phyloP scores from a whole-genome alignment of 2,888 invertebrate genomes.

The Nymphalis urticae region DNA sequence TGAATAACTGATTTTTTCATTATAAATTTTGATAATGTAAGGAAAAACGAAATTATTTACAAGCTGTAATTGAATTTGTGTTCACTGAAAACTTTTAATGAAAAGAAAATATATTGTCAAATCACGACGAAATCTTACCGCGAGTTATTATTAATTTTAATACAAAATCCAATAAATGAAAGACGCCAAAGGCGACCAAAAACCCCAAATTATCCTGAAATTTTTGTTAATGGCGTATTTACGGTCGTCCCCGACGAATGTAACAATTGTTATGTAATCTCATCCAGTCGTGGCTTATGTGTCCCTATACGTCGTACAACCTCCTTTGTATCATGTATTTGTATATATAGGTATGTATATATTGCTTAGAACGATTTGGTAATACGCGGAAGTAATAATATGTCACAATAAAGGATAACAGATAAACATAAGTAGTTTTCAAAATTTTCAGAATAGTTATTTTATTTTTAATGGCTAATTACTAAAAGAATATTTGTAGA shows the following conservation, averaged over 20 bases:
- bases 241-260: constrained; percentile 15
- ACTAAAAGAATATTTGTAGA: too few relatives aligned
- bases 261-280: constrained; percentile 26
- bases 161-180: not conserved
- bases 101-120: too few relatives aligned
- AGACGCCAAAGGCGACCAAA: not conserved
- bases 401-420: too few relatives aligned
- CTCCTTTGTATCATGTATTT: not conserved
- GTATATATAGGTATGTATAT: too few relatives aligned
- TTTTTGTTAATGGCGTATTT: constrained; percentile 16
- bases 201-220: constrained; percentile 10
- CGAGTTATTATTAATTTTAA: not conserved
- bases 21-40: not conserved
- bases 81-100: too few relatives aligned
- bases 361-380: too few relatives aligned
- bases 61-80: too few relatives aligned
- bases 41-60: not conserved
- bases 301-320: not conserved
- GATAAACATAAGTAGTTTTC: too few relatives aligned
- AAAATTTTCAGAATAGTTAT: too few relatives aligned
- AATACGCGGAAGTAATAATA: too few relatives aligned
- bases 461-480: too few relatives aligned
- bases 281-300: constrained; percentile 8
- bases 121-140: not conserved
- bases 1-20: not conserved